phyloP scores from a whole-genome alignment of 1,140 invertebrate genomes.

The fruit fly (Drosophila melanogaster) region DNA sequence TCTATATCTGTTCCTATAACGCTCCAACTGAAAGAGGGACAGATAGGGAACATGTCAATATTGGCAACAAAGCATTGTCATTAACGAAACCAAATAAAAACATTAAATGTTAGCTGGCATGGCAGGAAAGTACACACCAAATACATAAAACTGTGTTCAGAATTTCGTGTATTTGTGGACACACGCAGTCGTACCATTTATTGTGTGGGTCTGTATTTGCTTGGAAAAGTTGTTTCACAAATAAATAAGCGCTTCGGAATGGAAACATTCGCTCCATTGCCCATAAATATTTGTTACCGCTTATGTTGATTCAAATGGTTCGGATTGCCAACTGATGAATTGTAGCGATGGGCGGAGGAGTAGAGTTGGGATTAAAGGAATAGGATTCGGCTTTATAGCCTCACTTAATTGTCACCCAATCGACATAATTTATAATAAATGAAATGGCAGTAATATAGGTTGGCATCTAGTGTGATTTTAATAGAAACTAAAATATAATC shows the following conservation, averaged over 20 bases:
- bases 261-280: conserved; percentile 60
- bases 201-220: conserved; percentile 38
- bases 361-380: not conserved
- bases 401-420: not conserved
- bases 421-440: not conserved
- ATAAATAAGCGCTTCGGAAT: conserved; percentile 62
- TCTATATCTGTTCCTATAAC: not conserved
- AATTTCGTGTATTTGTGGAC: conserved; percentile 58
- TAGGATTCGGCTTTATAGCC: not conserved
- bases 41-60: conserved; percentile 63
- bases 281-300: conserved; percentile 68
- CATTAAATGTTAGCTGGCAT: conserved; percentile 63
- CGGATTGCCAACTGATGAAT: conserved; percentile 45
- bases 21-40: conserved; percentile 14
- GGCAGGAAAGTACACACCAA: conserved; percentile 34
- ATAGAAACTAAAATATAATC: too few relatives aligned
- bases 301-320: conserved; percentile 75
- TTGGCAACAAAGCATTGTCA: conserved; percentile 54
- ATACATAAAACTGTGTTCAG: conserved; percentile 37
- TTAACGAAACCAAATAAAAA: conserved; percentile 79
- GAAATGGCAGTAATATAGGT: too few relatives aligned
- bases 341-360: conserved; percentile 1
- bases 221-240: conserved; percentile 45
- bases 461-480: too few relatives aligned
- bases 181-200: conserved; percentile 40